phyloP scores from a whole-genome alignment of 1,140 invertebrate species.

The Mylabris phalerata region DNA sequence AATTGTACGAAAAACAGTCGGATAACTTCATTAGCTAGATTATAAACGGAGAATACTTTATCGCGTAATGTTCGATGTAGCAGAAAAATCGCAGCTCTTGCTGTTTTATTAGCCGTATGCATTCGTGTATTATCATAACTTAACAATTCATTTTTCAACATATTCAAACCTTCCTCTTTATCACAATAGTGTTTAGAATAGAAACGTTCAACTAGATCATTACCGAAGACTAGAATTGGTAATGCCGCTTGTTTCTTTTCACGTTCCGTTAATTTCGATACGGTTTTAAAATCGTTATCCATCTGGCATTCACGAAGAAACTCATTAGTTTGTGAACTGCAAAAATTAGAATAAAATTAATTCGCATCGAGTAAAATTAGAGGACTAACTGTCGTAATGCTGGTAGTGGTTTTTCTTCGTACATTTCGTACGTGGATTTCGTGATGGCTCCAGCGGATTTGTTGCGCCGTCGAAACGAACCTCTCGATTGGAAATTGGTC shows the following conservation, averaged over 20 bases:
- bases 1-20: conserved; percentile 72
- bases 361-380: not conserved
- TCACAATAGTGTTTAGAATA: conserved; percentile 90
- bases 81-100: conserved; percentile 67
- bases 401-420: conserved; percentile 77
- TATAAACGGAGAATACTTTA: conserved; percentile 80
- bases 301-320: conserved; percentile 65
- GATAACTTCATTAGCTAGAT: conserved; percentile 70
- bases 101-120: conserved; percentile 64
- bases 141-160: conserved; percentile 65
- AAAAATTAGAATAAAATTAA: conserved; percentile 17
- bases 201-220: conserved; percentile 84
- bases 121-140: conserved; percentile 48
- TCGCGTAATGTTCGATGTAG: conserved; percentile 71
- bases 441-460: conserved; percentile 61
- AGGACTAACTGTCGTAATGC: conserved; percentile 68
- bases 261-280: conserved; percentile 72
- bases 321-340: conserved; percentile 70
- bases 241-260: conserved; percentile 85
- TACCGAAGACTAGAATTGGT: conserved; percentile 85
- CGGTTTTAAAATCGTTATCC: conserved; percentile 46
- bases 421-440: conserved; percentile 75
- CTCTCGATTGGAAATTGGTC: conserved; percentile 43
- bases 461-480: conserved; percentile 60
- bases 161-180: conserved; percentile 80